These are phyloP conservation scores for Nemotelus pantherinus DNA, from an alignment of 2,888 invertebrate species.

Conservation along the genomic window DNA sequence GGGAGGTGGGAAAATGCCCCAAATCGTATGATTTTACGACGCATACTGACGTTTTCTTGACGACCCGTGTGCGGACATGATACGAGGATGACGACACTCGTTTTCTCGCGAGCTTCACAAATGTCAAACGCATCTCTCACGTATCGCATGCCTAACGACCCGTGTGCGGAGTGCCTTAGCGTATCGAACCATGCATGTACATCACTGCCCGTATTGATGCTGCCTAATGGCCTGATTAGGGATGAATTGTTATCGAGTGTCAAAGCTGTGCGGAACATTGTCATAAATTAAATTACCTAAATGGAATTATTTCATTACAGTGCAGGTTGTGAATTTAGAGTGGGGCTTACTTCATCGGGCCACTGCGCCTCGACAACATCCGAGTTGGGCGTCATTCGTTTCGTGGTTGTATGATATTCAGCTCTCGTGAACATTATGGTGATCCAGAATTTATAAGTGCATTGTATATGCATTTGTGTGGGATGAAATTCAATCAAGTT, in stretches of 20 bases:
- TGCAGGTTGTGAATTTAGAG: neutral
- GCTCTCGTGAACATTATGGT: conserved; percentile 5
- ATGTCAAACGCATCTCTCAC: too few species aligned
- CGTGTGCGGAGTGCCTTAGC: too few species aligned
- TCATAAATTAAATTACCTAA: conserved; percentile 37
- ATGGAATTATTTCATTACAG: conserved; percentile 37
- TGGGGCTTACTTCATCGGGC: too few species aligned
- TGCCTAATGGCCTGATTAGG: conserved; percentile 27
- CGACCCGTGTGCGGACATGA: too few species aligned
- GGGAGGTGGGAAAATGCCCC: too few species aligned
- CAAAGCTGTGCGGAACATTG: conserved; percentile 24
- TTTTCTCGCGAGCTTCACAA: too few species aligned
- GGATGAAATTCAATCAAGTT: conserved; percentile 26
- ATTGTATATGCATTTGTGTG: conserved; percentile 15
- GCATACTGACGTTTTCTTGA: too few species aligned
- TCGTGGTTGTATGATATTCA: neutral
- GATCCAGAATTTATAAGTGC: conserved; percentile 26
- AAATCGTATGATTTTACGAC: too few species aligned
- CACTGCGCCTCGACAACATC: neutral
- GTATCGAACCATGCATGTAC: neutral
- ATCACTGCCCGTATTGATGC: conserved; percentile 20
- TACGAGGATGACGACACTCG: too few species aligned
- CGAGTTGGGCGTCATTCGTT: neutral
- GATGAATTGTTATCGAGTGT: conserved; percentile 34
- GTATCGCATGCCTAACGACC: too few species aligned